These are phyloP conservation scores for Synodontis membranacea DNA, from an alignment of 2,113 vertebrate genomes.

Conservation along the genomic window DNA sequence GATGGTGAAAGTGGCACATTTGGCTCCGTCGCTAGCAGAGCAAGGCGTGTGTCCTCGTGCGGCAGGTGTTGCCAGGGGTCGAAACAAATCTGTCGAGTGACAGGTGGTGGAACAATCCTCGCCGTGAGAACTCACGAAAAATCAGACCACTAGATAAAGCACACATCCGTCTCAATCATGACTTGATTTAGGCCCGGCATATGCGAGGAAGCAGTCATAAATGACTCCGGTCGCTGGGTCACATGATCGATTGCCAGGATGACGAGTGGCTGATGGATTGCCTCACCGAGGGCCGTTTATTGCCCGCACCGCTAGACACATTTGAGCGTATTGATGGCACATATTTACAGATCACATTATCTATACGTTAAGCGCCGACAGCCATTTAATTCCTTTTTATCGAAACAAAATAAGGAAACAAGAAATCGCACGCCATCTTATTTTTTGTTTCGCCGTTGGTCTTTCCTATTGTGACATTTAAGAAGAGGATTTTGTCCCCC, in stretches of 20 bases:
- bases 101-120: conserved; percentile 10
- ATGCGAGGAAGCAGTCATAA: conserved; percentile 41
- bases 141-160: conserved; percentile 27
- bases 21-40: neutral
- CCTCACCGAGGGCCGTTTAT: conserved; percentile 1
- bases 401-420: conserved; percentile 5
- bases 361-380: neutral
- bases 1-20: conserved; percentile 1
- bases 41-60: conserved; percentile 1
- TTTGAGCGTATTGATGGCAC: neutral
- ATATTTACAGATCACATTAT: conserved; percentile 13
- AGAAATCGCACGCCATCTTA: neutral
- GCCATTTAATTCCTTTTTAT: neutral
- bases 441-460: neutral
- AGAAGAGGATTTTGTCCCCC: neutral
- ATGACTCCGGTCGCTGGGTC: conserved; percentile 39
- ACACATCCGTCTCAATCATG: conserved; percentile 34
- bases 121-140: neutral
- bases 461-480: neutral
- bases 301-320: conserved; percentile 1
- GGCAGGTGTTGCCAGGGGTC: conserved; percentile 27
- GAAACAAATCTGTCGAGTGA: conserved; percentile 33
- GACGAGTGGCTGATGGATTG: conserved; percentile 35
- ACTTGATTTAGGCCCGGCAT: conserved; percentile 36
- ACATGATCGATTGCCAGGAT: conserved; percentile 47